Evolutionary conservation across 2,113 vertebrate species (phyloP).

Genomic region (Anguilla japonica): DNA sequence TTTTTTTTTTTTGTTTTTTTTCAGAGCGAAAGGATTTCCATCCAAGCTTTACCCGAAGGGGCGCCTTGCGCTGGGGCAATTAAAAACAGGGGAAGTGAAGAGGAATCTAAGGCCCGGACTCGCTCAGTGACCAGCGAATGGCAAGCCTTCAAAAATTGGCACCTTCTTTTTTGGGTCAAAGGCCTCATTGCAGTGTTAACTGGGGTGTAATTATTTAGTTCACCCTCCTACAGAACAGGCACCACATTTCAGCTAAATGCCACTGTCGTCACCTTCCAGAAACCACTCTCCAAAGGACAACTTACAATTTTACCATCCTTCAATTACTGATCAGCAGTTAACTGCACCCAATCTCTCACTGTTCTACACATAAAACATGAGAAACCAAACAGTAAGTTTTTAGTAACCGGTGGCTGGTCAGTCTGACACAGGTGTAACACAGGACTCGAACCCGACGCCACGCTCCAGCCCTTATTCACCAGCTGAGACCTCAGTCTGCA

Average conservation of each 20-base stretch:
- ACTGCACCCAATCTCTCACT: background rate
- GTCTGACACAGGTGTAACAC: constrained; percentile 23
- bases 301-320: background rate
- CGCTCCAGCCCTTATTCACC: constrained; percentile 55
- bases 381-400: background rate
- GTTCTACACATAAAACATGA: background rate
- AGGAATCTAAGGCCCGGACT: background rate
- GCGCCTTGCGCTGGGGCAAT: background rate
- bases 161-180: constrained; percentile 2
- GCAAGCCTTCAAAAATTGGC: background rate
- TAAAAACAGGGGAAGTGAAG: background rate
- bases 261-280: background rate
- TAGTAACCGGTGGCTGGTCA: background rate
- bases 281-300: background rate
- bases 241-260: background rate
- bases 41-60: background rate
- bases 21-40: background rate
- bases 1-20: background rate
- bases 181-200: background rate
- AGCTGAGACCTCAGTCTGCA: constrained; percentile 66
- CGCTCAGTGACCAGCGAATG: background rate
- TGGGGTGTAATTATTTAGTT: background rate
- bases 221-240: background rate
- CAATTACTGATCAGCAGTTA: background rate
- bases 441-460: constrained; percentile 54